Evolutionary conservation across 1,140 invertebrate species (phyloP), one percentile per base, ranked within the genome.

Genomic region (Chymomyza costata): DNA sequence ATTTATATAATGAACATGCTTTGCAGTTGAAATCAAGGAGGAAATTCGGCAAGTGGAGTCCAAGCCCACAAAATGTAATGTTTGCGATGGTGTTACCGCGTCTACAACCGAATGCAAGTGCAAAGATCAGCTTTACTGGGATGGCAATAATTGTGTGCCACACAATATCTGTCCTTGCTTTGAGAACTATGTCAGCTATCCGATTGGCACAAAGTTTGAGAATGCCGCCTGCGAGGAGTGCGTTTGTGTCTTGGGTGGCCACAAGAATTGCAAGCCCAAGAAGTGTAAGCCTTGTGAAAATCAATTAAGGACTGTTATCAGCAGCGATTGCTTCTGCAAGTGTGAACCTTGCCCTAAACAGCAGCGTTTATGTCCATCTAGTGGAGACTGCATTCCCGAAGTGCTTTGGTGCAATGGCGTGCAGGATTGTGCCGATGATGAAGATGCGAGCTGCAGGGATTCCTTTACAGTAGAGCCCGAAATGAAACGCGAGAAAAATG

Each of bases 341-440:
- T 96, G 95, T 74, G 89, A 91, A 65, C 89, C 90, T 0, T 96
- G 95, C 67, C 88, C 89, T 5, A 59, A 70, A 7, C 89, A 88
- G 11, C 90, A 90, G 7, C 87, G 86, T 35, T 86, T 93, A 13
- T 97, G 95, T 70, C 91, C 90, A 0, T 92, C 92, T 0, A 93
- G 90, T 67, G 90, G 91, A 31, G 86, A 91, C 37, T 97, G 95
- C 67, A 90, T 97, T 5, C 87, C 91, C 1, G 87, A 89, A 48
- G 86, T 88, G 1, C 85, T 87, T 0, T 94, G 93, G 92, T 97
- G 95, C 85, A 90, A 97, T 82, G 94, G 94, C 0, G 85, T 95
- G 0, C 87, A 91, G 57, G 92, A 97, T 74, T 97, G 95, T 83
- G 90, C 91, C 1, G 93, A 95, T 85, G 95, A 97, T 86, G 95